Conservation (phyloP, 2,113 vertebrate genomes). For the Diphyllodes magnificus region DNA sequence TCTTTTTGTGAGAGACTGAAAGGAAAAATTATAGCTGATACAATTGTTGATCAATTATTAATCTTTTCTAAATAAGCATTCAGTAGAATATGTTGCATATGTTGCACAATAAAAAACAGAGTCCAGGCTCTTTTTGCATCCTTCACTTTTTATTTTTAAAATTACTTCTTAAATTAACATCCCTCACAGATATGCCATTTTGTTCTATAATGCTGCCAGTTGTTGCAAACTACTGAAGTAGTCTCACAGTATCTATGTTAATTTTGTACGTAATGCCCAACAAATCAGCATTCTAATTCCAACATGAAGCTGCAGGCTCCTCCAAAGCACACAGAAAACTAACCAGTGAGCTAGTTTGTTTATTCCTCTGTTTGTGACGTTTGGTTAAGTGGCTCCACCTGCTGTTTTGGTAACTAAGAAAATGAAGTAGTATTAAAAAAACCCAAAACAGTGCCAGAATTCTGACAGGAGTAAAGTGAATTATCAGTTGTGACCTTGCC, state of each 20-base stretch:
- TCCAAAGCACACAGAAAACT: not conserved
- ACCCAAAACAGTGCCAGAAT: not conserved
- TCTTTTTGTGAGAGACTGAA: not conserved
- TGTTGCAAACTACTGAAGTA: not conserved
- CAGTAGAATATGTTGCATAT: not conserved
- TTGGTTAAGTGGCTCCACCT: constrained; percentile 55
- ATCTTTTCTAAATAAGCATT: not conserved
- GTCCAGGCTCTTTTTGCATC: not conserved
- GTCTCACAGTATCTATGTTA: not conserved
- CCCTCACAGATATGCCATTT: not conserved
- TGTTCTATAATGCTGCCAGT: not conserved
- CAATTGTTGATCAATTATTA: not conserved
- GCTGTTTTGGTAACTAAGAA: constrained; percentile 25
- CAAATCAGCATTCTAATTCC: not conserved
- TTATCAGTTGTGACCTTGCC: not conserved
- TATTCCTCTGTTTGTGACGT: not conserved
- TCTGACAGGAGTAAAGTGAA: not conserved
- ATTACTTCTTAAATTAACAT: not conserved
- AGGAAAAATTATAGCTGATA: not conserved
- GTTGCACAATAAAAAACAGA: not conserved
- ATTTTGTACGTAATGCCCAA: not conserved
- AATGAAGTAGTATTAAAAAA: not conserved
- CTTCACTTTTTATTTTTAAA: not conserved
- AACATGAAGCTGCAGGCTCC: not conserved
- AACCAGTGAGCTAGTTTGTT: not conserved